phyloP scores from a whole-genome alignment of 2,888 invertebrate genomes.

The Labia minor region DNA sequence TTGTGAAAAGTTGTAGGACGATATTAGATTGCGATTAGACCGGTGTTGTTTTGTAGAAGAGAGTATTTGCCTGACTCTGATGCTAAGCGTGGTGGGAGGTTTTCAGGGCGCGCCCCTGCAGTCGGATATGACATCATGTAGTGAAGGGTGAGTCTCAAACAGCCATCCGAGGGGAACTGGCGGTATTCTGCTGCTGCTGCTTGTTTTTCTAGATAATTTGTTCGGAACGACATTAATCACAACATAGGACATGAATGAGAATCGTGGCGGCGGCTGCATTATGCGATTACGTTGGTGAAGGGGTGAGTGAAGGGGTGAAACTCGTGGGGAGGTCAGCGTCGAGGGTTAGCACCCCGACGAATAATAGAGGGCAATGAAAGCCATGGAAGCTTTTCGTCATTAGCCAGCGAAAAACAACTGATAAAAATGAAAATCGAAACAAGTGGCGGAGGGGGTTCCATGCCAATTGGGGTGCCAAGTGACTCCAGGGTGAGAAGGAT shows the following conservation, averaged over 20 bases:
- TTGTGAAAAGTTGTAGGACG: too few species aligned
- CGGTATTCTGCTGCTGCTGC: constrained; percentile 22
- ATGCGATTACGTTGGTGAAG: constrained; percentile 22
- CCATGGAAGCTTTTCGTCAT: background rate
- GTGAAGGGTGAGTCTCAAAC: constrained; percentile 23
- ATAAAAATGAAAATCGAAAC: background rate
- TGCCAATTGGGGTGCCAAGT: background rate
- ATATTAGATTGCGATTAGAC: background rate
- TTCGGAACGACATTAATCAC: constrained; percentile 32
- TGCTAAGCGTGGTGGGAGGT: background rate
- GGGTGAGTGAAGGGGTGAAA: constrained; percentile 13
- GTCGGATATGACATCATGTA: constrained; percentile 25
- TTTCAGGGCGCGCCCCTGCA: background rate
- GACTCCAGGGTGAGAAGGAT: too few species aligned
- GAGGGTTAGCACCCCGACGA: background rate
- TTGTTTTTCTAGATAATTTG: constrained; percentile 32
- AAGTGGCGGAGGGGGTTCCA: background rate
- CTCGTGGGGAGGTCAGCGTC: background rate
- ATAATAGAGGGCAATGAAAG: constrained; percentile 7
- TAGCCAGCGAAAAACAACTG: background rate
- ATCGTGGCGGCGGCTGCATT: background rate
- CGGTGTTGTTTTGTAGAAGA: background rate
- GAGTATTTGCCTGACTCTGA: background rate
- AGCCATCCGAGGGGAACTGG: constrained; percentile 16
- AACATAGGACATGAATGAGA: constrained; percentile 22